phyloP scores from a whole-genome alignment of 2,888 invertebrate species.

The Microplitis manilae region DNA sequence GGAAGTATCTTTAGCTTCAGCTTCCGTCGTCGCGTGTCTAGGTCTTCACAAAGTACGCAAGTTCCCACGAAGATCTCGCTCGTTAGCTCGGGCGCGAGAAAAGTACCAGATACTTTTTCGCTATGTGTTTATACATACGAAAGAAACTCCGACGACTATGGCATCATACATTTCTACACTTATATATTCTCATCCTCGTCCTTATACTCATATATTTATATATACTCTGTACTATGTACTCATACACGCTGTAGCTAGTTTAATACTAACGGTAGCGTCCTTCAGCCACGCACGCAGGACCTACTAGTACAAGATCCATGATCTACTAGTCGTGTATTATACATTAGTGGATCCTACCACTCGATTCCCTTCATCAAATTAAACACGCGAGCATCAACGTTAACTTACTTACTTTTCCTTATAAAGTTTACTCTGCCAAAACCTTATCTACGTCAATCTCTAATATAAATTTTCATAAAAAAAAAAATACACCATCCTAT shows the following conservation, averaged over 20 bases:
- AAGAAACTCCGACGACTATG: constrained; percentile 16
- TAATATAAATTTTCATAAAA: neutral
- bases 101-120: constrained; percentile 7
- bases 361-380: neutral
- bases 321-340: neutral
- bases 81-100: constrained; percentile 42
- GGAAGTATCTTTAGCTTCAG: neutral
- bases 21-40: neutral
- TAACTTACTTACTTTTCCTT: neutral
- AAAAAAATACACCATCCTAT: neutral
- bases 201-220: neutral
- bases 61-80: constrained; percentile 55
- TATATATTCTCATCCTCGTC: neutral
- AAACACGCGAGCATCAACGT: constrained; percentile 6
- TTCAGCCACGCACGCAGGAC: constrained; percentile 28
- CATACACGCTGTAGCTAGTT: neutral
- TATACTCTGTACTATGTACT: too few relatives aligned
- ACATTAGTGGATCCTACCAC: neutral
- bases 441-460: neutral
- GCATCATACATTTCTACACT: neutral
- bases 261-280: constrained; percentile 37
- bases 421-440: constrained; percentile 4
- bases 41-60: constrained; percentile 30
- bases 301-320: constrained; percentile 12
- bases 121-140: constrained; percentile 26